Conservation (phyloP, 2,797 vertebrate genomes). For the Acanthurus leucopareius region DNA sequence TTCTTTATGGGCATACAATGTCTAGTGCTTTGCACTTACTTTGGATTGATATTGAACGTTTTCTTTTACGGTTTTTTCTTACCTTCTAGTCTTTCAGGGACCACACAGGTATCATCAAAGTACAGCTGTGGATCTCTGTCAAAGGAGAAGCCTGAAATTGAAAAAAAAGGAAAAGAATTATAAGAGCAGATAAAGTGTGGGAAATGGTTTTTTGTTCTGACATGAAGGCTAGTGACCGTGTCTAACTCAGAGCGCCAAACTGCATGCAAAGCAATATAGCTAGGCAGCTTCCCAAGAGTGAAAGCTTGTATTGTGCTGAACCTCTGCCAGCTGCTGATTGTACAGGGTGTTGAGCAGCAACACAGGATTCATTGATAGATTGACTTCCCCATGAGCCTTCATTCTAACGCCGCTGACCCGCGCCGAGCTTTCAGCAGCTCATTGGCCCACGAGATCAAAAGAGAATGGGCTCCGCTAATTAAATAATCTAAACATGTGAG, state of each 20-base stretch:
- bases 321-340: conserved; percentile 29
- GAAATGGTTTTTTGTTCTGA: conserved; percentile 14
- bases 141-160: conserved; percentile 89
- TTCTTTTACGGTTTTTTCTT: conserved; percentile 50
- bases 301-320: conserved; percentile 23
- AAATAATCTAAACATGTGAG: conserved; percentile 1
- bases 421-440: conserved; percentile 26
- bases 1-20: neutral
- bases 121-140: conserved; percentile 94
- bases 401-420: conserved; percentile 29
- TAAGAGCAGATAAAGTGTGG: conserved; percentile 12
- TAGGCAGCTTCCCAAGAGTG: conserved; percentile 37
- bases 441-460: conserved; percentile 5
- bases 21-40: neutral
- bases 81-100: conserved; percentile 96
- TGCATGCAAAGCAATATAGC: conserved; percentile 47
- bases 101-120: conserved; percentile 95
- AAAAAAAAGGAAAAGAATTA: neutral
- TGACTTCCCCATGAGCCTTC: conserved; percentile 25
- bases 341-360: conserved; percentile 11
- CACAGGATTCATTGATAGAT: conserved; percentile 24
- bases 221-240: conserved; percentile 10
- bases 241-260: conserved; percentile 22
- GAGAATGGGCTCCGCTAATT: conserved; percentile 5
- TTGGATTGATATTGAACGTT: neutral